A percentile compares a stretch with the other conserved stretches of the same genome.
Evolutionary conservation across 2,888 invertebrate species (phyloP).

Genomic region (Eumerus sabulonum): DNA sequence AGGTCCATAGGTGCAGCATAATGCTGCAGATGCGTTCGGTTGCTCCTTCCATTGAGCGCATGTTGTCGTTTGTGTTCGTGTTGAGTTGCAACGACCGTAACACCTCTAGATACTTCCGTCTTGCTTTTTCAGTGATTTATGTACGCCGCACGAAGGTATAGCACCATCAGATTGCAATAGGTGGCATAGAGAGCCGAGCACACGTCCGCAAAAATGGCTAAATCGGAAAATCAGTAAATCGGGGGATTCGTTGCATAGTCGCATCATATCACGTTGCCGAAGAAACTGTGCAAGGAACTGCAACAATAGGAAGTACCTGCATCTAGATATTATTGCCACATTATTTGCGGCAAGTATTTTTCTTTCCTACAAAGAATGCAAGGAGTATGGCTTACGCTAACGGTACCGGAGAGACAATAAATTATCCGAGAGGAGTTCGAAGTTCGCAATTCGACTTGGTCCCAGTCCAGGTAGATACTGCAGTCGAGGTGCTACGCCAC

Average conservation of each 20-base stretch:
- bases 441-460: slow-evolving; percentile 13
- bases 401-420: slow-evolving; percentile 55
- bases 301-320: slow-evolving; percentile 48
- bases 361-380: neutral
- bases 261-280: neutral
- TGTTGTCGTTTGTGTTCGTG: too few species aligned
- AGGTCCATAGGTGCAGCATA: too few species aligned
- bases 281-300: neutral
- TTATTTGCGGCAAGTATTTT: slow-evolving; percentile 33
- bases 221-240: slow-evolving; percentile 26
- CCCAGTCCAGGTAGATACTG: neutral
- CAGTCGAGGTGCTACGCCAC: neutral
- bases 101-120: slow-evolving; percentile 10
- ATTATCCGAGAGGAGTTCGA: slow-evolving; percentile 32
- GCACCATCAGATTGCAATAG: slow-evolving; percentile 31
- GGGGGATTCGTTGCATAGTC: slow-evolving; percentile 22
- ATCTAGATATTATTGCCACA: slow-evolving; percentile 54
- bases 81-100: neutral
- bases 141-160: slow-evolving; percentile 57
- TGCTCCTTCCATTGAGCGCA: too few species aligned
- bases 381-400: neutral
- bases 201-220: slow-evolving; percentile 21
- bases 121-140: slow-evolving; percentile 51
- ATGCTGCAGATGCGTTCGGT: too few species aligned
- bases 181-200: slow-evolving; percentile 22